These are phyloP conservation scores for Carcharodon carcharias DNA, from an alignment of 2,797 vertebrate genomes.

Conservation along the genomic window DNA sequence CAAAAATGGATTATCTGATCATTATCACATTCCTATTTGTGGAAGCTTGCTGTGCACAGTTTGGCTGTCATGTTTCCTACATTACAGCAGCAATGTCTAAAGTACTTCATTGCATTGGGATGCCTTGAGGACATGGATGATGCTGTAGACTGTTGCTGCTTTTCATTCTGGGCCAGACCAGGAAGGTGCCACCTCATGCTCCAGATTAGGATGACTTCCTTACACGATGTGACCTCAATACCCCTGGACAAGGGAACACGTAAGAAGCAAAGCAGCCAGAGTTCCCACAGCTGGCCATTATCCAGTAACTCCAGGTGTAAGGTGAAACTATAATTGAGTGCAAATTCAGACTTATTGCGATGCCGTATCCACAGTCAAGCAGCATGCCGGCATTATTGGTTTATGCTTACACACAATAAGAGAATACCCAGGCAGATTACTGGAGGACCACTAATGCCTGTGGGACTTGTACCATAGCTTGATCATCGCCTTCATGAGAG, in stretches of 20 bases:
- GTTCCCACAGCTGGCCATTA: not conserved
- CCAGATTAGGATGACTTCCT: not conserved
- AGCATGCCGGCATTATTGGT: too few relatives aligned
- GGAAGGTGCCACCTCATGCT: not conserved
- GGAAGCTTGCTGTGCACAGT: not conserved
- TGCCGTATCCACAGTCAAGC: too few relatives aligned
- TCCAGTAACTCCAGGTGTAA: not conserved
- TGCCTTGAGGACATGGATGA: not conserved
- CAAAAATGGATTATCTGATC: not conserved
- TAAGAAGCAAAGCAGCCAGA: not conserved
- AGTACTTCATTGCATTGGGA: not conserved
- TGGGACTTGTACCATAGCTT: not conserved
- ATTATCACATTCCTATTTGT: not conserved
- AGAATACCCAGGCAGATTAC: not conserved
- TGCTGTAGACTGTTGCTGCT: not conserved
- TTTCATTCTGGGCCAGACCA: not conserved
- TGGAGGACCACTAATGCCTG: not conserved
- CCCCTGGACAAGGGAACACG: not conserved
- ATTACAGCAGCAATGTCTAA: not conserved
- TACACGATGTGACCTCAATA: not conserved
- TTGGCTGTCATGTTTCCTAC: not conserved
- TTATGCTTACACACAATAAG: not conserved
- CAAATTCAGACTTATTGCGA: not conserved
- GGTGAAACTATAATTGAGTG: not conserved
- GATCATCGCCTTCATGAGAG: not conserved